Base-by-base conservation (phyloP, 2,113 vertebrate species). In the Climacteris rufus region DNA sequence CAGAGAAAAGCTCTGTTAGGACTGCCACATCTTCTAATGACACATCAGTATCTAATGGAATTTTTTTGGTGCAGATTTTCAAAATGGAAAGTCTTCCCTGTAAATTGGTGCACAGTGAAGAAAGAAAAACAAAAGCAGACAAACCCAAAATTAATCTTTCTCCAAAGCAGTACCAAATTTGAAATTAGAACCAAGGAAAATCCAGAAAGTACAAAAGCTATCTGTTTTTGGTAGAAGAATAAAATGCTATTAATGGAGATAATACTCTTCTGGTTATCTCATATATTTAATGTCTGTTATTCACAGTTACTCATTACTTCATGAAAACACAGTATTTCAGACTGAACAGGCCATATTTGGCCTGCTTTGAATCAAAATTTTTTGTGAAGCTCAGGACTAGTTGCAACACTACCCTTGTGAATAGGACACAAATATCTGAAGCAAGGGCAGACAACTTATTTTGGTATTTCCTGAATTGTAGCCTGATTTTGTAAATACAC, bases 61-160 rank as follows among this genome's bases (percentile, higher is more conserved):
- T 98, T 24, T 92, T 97, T 80, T 97, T 82, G 3, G 98, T 98
- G 85, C 97, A 98, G 81, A 99, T 96, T 97, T 97, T 98, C 97
- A 99, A 97, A 97, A 99, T 98, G 81, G 98, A 98, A 83, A 99
- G 97, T 77, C 99, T 99, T 53, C 98, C 98, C 99, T 99, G 65
- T 50, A 95, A 47, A 19, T 93, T 44, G 90, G 68, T 42, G 19
- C 18, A 77, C n/a, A 52, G 65, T 49, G 44, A 7, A 40, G 5
- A 81, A 53, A 49, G n/a, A n/a, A 85, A 93, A 93, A 78, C 27
- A 65, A 93, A 87, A 33, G 4, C 74, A 83, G 68, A 33, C 19
- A 35, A 70, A 23, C 2, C 1, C 78, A 21, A n/a, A 86, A 72
- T 90, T 47, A 71, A 54, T 52, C 3, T 22, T n/a, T 35, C 27